Conservation (phyloP, 2,888 invertebrate species). For the Elmis aenea region DNA sequence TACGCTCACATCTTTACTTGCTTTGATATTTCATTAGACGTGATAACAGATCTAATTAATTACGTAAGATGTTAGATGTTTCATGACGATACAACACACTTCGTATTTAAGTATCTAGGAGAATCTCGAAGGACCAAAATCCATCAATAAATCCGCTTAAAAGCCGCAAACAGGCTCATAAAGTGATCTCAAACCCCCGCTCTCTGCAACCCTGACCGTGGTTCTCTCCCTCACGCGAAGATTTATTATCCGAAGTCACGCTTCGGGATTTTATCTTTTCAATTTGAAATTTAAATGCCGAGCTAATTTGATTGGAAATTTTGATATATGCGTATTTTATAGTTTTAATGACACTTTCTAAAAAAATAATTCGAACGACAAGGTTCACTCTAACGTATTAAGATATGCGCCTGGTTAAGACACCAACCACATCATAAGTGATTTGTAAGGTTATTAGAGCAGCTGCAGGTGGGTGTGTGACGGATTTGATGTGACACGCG, state of each 20-base stretch:
- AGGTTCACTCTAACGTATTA: not conserved
- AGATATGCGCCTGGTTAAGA: not conserved
- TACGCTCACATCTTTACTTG: too few relatives aligned
- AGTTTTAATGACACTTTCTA: slow-evolving; percentile 12
- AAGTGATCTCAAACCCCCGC: slow-evolving; percentile 22
- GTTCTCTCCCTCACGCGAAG: slow-evolving; percentile 18
- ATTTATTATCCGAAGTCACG: slow-evolving; percentile 27
- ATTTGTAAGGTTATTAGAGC: slow-evolving; percentile 1
- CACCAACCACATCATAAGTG: not conserved
- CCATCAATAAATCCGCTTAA: slow-evolving; percentile 19
- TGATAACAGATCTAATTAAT: too few relatives aligned
- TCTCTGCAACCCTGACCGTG: slow-evolving; percentile 20
- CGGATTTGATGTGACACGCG: slow-evolving; percentile 5
- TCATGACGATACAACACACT: too few relatives aligned
- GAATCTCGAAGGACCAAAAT: not conserved
- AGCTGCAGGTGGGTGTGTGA: slow-evolving; percentile 5
- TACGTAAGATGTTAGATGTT: too few relatives aligned
- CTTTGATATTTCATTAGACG: too few relatives aligned
- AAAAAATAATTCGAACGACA: slow-evolving; percentile 7
- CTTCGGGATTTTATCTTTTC: slow-evolving; percentile 24
- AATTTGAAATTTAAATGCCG: slow-evolving; percentile 27
- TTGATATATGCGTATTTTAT: slow-evolving; percentile 21
- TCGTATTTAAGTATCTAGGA: not conserved
- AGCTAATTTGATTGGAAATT: slow-evolving; percentile 26
- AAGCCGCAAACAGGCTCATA: slow-evolving; percentile 18